Percentiles rank a stretch among this genome's conserved stretches.
These are phyloP conservation scores for Toxotes lorentzi DNA, from an alignment of 2,797 vertebrate species.

Conservation along the genomic window DNA sequence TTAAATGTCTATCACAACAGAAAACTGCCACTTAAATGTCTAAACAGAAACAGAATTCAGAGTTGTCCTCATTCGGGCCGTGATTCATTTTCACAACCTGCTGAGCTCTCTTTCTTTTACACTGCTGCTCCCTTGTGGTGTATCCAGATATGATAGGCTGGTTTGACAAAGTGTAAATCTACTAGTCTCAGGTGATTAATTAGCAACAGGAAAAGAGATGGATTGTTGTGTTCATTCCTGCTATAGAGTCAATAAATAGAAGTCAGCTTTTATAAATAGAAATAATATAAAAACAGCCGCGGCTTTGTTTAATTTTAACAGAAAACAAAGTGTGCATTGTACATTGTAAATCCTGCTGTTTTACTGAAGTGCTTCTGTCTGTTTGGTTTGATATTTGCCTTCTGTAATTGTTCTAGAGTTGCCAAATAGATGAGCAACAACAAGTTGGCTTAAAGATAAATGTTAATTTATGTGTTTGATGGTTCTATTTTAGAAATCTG, in stretches of 20 bases:
- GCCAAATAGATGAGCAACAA: neutral
- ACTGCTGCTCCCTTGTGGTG: conserved; percentile 87
- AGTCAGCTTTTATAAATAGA: conserved; percentile 16
- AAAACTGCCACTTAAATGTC: conserved; percentile 12
- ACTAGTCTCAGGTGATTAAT: conserved; percentile 52
- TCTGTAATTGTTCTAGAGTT: conserved; percentile 1
- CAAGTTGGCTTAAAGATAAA: neutral
- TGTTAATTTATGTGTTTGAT: conserved; percentile 14
- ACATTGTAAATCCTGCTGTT: neutral
- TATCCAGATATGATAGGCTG: conserved; percentile 59
- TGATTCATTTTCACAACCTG: conserved; percentile 23
- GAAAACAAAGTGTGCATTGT: neutral
- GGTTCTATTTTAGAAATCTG: conserved; percentile 15
- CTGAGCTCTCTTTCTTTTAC: conserved; percentile 72
- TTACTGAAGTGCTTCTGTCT: neutral
- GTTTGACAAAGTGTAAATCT: conserved; percentile 46
- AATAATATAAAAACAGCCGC: neutral
- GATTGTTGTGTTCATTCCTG: conserved; percentile 32
- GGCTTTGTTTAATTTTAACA: neutral
- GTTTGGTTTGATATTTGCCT: conserved; percentile 9
- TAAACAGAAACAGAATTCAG: conserved; percentile 12
- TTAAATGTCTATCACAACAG: neutral
- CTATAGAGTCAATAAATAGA: conserved; percentile 15
- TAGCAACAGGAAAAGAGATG: conserved; percentile 42
- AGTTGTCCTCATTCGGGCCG: conserved; percentile 6